Conservation (phyloP, 2,113 vertebrate genomes). For the Grallaria varia region DNA sequence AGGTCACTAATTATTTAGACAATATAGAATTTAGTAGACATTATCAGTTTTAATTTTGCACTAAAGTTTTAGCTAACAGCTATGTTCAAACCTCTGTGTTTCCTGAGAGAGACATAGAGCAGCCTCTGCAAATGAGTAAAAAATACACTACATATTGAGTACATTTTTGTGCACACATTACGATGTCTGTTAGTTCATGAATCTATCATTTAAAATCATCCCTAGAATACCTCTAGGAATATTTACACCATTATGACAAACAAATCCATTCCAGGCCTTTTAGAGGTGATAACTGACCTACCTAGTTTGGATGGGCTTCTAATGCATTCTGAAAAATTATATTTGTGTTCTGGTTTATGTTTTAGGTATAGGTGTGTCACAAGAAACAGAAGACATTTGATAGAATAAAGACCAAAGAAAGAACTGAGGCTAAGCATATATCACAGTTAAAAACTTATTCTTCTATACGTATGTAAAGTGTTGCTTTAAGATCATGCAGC, state of each 20-base stretch:
- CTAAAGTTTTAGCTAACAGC: not conserved
- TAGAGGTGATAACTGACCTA: not conserved
- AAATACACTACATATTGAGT: not conserved
- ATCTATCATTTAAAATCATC: not conserved
- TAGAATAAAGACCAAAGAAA: not conserved
- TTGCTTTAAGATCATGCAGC: not conserved
- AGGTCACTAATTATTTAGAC: constrained; percentile 17
- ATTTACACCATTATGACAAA: not conserved
- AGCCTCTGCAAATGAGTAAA: not conserved
- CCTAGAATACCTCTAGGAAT: not conserved
- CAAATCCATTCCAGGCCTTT: not conserved
- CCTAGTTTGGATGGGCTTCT: not conserved
- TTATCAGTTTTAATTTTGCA: not conserved
- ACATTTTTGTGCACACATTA: not conserved
- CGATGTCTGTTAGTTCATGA: not conserved
- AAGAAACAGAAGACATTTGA: not conserved
- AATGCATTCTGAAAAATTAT: not conserved
- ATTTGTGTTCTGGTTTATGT: not conserved
- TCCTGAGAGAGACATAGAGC: not conserved
- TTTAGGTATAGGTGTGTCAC: not conserved
- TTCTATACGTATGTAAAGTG: not conserved
- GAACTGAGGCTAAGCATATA: not conserved
- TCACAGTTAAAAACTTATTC: not conserved
- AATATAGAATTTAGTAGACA: not conserved
- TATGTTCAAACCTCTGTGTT: not conserved